Evolutionary conservation across 2,888 invertebrate genomes (phyloP).

Genomic region (Eudasyphora cyanicolor): DNA sequence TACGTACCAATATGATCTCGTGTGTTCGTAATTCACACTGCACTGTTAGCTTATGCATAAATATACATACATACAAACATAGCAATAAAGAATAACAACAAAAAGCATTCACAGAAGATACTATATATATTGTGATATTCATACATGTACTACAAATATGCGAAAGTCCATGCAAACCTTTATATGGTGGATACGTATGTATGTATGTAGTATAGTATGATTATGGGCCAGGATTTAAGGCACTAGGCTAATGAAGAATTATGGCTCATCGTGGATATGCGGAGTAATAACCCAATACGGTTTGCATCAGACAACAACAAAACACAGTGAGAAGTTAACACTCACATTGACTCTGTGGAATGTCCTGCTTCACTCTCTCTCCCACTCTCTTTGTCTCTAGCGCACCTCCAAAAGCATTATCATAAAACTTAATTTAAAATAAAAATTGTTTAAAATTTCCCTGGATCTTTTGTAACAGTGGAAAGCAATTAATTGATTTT

Average conservation of each 20-base stretch:
- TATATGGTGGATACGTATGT: slow-evolving; percentile 2
- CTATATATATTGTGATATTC: background rate
- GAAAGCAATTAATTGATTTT: slow-evolving; percentile 26
- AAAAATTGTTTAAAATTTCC: slow-evolving; percentile 5
- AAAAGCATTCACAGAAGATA: slow-evolving; percentile 1
- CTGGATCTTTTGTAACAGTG: slow-evolving; percentile 11
- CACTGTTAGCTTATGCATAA: slow-evolving; percentile 50
- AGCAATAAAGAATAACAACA: slow-evolving; percentile 43
- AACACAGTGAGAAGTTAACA: background rate
- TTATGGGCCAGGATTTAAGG: slow-evolving; percentile 69
- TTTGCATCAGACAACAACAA: background rate
- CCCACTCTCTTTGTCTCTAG: background rate
- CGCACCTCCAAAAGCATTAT: background rate
- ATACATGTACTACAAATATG: slow-evolving; percentile 6
- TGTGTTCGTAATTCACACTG: slow-evolving; percentile 42
- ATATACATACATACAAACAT: slow-evolving; percentile 28
- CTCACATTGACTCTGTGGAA: background rate
- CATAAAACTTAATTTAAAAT: slow-evolving; percentile 35
- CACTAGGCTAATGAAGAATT: slow-evolving; percentile 78
- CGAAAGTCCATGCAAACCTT: background rate
- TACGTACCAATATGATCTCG: background rate
- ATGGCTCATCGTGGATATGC: slow-evolving; percentile 68
- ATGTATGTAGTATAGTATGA: slow-evolving; percentile 33
- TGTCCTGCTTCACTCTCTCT: background rate
- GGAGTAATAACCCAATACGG: slow-evolving; percentile 46